Base-by-base conservation (phyloP, 2,797 vertebrate genomes). In the Pseudochirops cupreus region DNA sequence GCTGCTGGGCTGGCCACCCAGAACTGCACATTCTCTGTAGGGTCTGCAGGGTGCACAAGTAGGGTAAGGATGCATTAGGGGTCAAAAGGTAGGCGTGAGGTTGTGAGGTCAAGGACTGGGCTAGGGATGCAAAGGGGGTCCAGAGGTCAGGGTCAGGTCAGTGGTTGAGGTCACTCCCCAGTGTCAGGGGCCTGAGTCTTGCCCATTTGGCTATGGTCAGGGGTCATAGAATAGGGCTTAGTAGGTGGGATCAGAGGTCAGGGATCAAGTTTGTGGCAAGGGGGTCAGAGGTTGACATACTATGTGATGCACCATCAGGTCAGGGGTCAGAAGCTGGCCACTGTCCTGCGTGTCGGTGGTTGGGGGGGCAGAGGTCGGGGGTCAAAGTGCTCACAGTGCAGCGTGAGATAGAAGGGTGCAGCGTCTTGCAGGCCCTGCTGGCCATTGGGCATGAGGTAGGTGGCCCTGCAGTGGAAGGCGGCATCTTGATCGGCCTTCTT, bases 351-450 rank as follows among this genome's bases (percentile, higher is more conserved):
- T n/a, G 62, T 14, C 11, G 26, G 2, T 18, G 93, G 53, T 56
- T 1, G 16, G 54, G 62, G 46, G 46, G 46, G 7, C 39, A 92
- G 59, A 31, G 13, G 58, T 24, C 7, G 0, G 87, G 90, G 90
- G 56, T 39, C 1, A 0, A 58, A 0, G 0, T 0, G 16, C 99
- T 99, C 98, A 99, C 99, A 99, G 98, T 99, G 99, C 96, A 99
- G 97, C 26, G 98, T 98, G 97, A 99, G 98, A 59, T 58, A 97
- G 98, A 99, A 99, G 82, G 56, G 9, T 0, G 98, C 90, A 0
- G 99, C 99, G 93, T 98, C 98, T 95, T 98, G 98, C 87, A 95
- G 97, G 93, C 97, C 96, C 0, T 98, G 98, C 21, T 91, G 53
- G 0, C 94, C 96, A 0, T 54, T 89, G 0, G 99, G 99, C 98